Evolutionary conservation across 1,140 invertebrate species (phyloP).

Genomic region (Eupristina koningsbergeri): DNA sequence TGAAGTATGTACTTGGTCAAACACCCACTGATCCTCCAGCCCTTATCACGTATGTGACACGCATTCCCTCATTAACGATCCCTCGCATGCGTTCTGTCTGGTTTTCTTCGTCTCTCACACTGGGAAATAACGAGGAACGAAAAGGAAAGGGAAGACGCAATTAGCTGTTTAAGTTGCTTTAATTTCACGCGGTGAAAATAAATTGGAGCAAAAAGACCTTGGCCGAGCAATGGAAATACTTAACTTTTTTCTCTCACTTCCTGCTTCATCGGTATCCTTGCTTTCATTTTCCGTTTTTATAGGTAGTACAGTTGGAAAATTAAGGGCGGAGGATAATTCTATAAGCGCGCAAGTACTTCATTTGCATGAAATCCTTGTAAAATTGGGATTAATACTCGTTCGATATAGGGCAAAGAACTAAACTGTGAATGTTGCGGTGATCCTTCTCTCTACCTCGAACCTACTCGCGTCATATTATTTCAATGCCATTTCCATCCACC

Average conservation of each 20-base stretch:
- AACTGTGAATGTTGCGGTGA: not conserved
- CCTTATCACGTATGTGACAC: constrained; percentile 6
- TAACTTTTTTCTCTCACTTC: not conserved
- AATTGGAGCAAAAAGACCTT: constrained; percentile 7
- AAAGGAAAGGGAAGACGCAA: not conserved
- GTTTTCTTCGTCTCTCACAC: not conserved
- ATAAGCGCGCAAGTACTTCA: not conserved
- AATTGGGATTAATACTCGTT: constrained; percentile 7
- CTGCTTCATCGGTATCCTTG: not conserved
- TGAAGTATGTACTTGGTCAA: constrained; percentile 39
- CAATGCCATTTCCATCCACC: constrained; percentile 37
- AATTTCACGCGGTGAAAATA: constrained; percentile 24
- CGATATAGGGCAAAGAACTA: not conserved
- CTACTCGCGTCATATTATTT: constrained; percentile 46
- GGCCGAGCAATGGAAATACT: constrained; percentile 3
- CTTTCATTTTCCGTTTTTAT: too few relatives aligned
- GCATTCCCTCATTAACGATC: constrained; percentile 48
- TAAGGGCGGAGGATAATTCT: not conserved
- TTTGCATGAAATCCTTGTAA: not conserved
- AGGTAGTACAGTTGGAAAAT: not conserved
- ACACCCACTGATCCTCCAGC: not conserved
- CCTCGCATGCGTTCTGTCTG: not conserved
- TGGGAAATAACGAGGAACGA: constrained; percentile 12
- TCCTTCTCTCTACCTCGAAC: constrained; percentile 1
- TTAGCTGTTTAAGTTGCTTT: constrained; percentile 29